Conservation (phyloP, 2,113 vertebrate species). For the Colossoma macropomum region DNA sequence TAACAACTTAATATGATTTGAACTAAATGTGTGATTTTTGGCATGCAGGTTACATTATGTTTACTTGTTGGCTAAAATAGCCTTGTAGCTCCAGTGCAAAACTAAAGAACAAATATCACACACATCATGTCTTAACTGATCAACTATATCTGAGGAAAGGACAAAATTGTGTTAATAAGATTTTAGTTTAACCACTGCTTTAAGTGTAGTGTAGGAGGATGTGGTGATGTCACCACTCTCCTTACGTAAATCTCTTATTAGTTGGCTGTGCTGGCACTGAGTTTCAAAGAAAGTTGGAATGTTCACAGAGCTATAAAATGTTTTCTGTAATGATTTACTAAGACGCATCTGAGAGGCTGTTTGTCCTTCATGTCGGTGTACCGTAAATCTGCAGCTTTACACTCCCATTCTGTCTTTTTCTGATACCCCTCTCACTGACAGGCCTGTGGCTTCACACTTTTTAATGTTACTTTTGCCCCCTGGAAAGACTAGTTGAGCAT, state of each 20-base stretch:
- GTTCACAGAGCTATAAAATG: background rate
- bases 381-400: constrained; percentile 35
- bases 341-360: background rate
- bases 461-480: constrained; percentile 26
- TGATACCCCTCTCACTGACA: background rate
- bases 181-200: no score
- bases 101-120: no score
- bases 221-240: background rate
- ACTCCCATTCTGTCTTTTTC: background rate
- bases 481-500: background rate
- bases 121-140: no score
- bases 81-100: no score
- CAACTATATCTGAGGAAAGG: no score
- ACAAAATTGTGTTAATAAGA: no score
- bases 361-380: constrained; percentile 33
- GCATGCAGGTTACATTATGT: no score
- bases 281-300: background rate
- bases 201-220: background rate
- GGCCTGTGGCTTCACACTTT: constrained; percentile 8
- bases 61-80: no score
- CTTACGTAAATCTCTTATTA: background rate
- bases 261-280: background rate
- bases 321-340: constrained; percentile 25
- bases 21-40: no score
- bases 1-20: no score